Conservation (phyloP, 2,113 vertebrate species). For the Opisthocomus hoazin region DNA sequence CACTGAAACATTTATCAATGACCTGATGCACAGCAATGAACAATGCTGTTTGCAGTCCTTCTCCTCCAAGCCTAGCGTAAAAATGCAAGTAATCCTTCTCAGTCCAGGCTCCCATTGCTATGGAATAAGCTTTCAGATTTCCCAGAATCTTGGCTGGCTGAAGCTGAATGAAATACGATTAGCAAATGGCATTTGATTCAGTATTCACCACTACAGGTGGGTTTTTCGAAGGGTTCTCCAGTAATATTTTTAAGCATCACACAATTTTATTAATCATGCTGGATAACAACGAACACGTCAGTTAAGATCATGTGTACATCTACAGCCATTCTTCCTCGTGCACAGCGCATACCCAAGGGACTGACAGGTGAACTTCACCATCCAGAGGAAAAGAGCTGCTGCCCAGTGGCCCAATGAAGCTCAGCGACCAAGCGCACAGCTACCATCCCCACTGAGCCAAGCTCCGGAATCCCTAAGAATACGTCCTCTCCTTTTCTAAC, state of each 20-base stretch:
- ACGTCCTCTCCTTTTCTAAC: background rate
- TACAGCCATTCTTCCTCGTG: background rate
- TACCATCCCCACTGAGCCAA: background rate
- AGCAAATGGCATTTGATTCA: background rate
- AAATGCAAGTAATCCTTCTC: background rate
- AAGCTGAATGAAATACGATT: background rate
- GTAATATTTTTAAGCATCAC: background rate
- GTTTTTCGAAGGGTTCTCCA: background rate
- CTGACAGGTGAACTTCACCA: background rate
- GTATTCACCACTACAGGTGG: background rate
- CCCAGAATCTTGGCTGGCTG: background rate
- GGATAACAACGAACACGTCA: background rate
- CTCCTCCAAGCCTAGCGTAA: background rate
- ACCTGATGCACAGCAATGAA: background rate
- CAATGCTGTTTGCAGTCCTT: background rate
- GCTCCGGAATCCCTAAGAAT: background rate
- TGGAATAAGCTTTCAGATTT: background rate
- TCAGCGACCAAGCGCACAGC: background rate
- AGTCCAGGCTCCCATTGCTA: background rate
- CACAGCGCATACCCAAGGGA: background rate
- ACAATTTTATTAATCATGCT: background rate
- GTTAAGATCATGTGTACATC: background rate
- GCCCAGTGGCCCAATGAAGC: background rate
- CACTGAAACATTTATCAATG: background rate
- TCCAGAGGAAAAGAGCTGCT: background rate